phyloP scores from a whole-genome alignment of 2,888 invertebrate species.

The Hecatera dysodea region DNA sequence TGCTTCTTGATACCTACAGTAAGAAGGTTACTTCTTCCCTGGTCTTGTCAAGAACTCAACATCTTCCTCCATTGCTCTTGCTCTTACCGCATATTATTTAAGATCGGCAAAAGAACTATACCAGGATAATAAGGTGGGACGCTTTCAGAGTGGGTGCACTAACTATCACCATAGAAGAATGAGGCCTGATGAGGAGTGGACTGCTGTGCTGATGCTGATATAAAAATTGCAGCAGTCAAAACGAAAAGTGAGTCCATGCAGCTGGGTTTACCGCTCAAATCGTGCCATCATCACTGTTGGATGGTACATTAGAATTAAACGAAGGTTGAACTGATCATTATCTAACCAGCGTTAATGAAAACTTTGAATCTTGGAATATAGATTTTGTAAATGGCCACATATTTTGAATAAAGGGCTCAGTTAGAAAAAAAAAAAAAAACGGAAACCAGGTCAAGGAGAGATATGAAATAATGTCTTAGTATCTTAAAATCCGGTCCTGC shows the following conservation, averaged over 20 bases:
- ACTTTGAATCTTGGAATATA: not conserved
- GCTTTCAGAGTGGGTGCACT: not conserved
- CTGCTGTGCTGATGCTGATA: not conserved
- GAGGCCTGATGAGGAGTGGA: not conserved
- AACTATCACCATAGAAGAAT: not conserved
- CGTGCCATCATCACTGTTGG: not conserved
- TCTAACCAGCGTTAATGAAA: not conserved
- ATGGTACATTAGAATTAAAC: not conserved
- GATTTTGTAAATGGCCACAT: too few species aligned
- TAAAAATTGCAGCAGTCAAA: not conserved
- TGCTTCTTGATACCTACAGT: not conserved
- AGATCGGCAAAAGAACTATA: not conserved
- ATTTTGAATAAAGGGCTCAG: too few species aligned
- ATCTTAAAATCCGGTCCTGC: constrained; percentile 28
- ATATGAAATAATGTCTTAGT: not conserved
- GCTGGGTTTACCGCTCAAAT: not conserved
- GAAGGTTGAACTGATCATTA: not conserved
- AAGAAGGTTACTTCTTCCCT: not conserved
- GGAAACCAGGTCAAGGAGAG: not conserved
- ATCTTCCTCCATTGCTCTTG: not conserved
- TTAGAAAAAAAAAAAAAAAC: not conserved
- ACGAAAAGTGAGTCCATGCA: not conserved
- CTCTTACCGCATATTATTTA: not conserved
- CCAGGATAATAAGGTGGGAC: not conserved
- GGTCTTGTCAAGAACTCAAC: not conserved